Percentiles rank a stretch among this genome's conserved stretches.
Conservation (phyloP, 2,888 invertebrate genomes). For the Phragmatobia fuliginosa region DNA sequence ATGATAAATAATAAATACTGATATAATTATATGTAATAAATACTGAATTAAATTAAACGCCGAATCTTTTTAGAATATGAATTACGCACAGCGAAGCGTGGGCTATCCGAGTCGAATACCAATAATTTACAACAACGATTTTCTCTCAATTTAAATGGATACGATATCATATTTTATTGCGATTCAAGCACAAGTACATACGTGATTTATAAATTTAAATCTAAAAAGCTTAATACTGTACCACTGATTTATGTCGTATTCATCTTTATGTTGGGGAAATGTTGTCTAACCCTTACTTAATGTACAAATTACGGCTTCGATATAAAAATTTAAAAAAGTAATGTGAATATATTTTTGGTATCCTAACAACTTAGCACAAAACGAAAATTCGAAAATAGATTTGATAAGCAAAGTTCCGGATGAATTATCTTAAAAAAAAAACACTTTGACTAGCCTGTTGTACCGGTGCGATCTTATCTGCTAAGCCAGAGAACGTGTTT, state of each 20-base stretch:
- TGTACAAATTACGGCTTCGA: not conserved
- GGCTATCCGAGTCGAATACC: constrained; percentile 18
- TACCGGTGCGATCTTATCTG: too few relatives aligned
- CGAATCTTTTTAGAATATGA: constrained; percentile 15
- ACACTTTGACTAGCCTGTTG: too few relatives aligned
- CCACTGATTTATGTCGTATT: not conserved
- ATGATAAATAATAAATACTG: too few relatives aligned
- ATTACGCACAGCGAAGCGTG: not conserved
- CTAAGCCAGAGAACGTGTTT: too few relatives aligned
- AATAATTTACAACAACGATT: constrained; percentile 19
- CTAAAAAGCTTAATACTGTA: not conserved
- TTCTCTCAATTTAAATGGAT: constrained; percentile 18
- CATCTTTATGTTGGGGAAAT: not conserved
- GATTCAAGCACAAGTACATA: constrained; percentile 6
- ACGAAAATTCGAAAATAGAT: too few relatives aligned
- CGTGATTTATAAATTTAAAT: constrained; percentile 6
- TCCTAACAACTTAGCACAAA: too few relatives aligned
- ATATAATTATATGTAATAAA: too few relatives aligned
- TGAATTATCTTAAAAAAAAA: too few relatives aligned
- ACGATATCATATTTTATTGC: constrained; percentile 17
- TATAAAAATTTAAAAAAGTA: not conserved
- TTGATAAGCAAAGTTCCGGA: too few relatives aligned
- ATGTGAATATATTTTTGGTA: too few relatives aligned
- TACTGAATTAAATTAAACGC: constrained; percentile 3
- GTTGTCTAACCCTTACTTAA: not conserved